Evolutionary conservation across 2,113 vertebrate species (phyloP), one percentile per base, ranked within the genome.

Genomic region (Epinephelus cyanopodus): DNA sequence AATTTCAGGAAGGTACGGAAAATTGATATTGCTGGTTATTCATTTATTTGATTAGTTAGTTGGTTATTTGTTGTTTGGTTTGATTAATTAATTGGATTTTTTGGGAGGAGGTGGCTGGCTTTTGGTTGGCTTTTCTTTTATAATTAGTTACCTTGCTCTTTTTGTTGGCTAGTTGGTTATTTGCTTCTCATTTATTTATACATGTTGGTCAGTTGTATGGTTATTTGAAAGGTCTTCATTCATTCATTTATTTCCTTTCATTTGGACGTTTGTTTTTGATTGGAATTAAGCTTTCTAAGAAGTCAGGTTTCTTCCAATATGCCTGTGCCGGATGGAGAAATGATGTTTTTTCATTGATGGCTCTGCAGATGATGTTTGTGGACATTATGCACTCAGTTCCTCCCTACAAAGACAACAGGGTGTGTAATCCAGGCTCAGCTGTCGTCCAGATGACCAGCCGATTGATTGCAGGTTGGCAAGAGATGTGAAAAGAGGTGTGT

Each of bases 401-500:
- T 47, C 58, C 7, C 10, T 15, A 18, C 8, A 61, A 65, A 76
- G 7, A 77, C 56, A 85, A 61, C 10, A 18, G 27, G 8, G 72
- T 47, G 19, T 14, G 13, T 13, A 54, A 21, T 69, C 0, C 14
- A 71, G 33, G 42, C 48, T 75, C 33, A 67, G 47, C 53, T 71
- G 21, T 63, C 9, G n/a, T 77, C 11, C 19, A 27, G 64, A 33
- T 81, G 65, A 88, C 63, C 45, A 74, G 21, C 70, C 10, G 75
- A 89, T 76, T 75, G 66, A 92, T 71, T 77, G 47, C 74, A 57
- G 23, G 39, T 77, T 89, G 83, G 76, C 81, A 79, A 73, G 27
- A 57, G 74, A 82, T 68, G 39, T 42, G 33, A 74, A 87, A 83
- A 61, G 47, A 77, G 81, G 53, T 39, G 81, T 50, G 72, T 78